phyloP scores from a whole-genome alignment of 2,113 vertebrate genomes.

The Cichladusa arquata region DNA sequence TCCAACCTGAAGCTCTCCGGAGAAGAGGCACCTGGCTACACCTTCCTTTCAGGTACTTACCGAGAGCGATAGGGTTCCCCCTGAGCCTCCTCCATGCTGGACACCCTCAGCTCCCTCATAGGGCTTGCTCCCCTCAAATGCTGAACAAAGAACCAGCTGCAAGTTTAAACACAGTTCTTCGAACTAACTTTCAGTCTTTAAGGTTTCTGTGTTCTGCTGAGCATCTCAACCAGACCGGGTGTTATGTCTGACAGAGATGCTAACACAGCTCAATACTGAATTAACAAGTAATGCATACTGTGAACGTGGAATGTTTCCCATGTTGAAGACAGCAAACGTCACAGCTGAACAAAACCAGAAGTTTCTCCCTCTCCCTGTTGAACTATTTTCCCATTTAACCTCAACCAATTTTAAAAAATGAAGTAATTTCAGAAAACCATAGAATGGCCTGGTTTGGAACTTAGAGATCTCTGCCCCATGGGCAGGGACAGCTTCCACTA shows the following conservation, averaged over 20 bases:
- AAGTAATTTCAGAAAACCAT: neutral
- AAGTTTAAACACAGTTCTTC: neutral
- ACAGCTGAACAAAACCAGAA: neutral
- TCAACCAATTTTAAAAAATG: neutral
- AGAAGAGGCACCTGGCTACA: neutral
- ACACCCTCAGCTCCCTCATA: neutral
- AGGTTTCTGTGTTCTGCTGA: neutral
- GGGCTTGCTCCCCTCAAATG: neutral
- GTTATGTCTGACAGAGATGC: neutral
- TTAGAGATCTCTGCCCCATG: neutral
- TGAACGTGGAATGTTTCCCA: fast-evolving
- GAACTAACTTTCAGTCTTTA: neutral
- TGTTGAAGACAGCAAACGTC: neutral
- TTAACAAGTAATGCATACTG: neutral
- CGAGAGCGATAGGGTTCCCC: fast-evolving
- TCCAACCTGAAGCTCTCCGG: neutral
- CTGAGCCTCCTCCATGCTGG: neutral
- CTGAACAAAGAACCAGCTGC: neutral
- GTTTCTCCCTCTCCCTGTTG: neutral
- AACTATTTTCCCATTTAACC: neutral
- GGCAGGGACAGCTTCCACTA: neutral
- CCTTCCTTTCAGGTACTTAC: neutral
- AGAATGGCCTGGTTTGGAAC: neutral
- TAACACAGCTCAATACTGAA: neutral
- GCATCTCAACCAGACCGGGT: neutral